Base-by-base conservation (phyloP, 2,797 vertebrate genomes). In the Lacerta bilineata region DNA sequence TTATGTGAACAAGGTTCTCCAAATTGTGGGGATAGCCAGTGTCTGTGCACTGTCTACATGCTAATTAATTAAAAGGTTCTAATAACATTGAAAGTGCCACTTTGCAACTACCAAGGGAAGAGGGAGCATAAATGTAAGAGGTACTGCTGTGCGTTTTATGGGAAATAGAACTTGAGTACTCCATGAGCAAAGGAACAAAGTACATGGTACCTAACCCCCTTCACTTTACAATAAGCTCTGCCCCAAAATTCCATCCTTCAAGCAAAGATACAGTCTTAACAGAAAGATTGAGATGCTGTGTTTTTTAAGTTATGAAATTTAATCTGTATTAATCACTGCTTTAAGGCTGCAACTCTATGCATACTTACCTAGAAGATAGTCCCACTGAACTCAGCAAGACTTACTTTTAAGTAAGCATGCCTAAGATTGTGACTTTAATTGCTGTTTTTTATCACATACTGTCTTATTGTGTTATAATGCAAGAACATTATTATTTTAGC, bases 151-250 rank as follows among this genome's bases (percentile, higher is more conserved):
- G n/a, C 3, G 8, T 66, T 41, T 36, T 43, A 46, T 50, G 83
- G 29, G 50, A 76, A 85, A 25, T 11, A 85, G 55, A 43, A 76
- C 36, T 18, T 80, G 3, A 77, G 36, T 43, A n/a, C 39, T 64
- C 36, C 29, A 72, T 68, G 46, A 86, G n/a, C 39, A 75, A 77
- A 66, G 39, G 33, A 80, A 77, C 15, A 66, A 64, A 64, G 5
- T n/a, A 64, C 33, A 59, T 15, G 33, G 55, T 27, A 11, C 43
- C 25, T 43, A 29, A 10, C 46, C 23, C 4, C 76, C n/a, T 71
- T 86, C 43, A 71, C 33, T 86, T 79, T 50, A 86, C 33, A 76
- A 85, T 85, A 78, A 43, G 6, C 11, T 81, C 33, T 41, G 33
- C 27, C 80, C 33, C 17, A 69, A 50, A 46, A 27, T 64, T 33